A percentile compares a stretch with the other conserved stretches of the same genome.
These are phyloP conservation scores for Kryptolebias ocellatus DNA, from an alignment of 2,797 vertebrate genomes.

Conservation along the genomic window DNA sequence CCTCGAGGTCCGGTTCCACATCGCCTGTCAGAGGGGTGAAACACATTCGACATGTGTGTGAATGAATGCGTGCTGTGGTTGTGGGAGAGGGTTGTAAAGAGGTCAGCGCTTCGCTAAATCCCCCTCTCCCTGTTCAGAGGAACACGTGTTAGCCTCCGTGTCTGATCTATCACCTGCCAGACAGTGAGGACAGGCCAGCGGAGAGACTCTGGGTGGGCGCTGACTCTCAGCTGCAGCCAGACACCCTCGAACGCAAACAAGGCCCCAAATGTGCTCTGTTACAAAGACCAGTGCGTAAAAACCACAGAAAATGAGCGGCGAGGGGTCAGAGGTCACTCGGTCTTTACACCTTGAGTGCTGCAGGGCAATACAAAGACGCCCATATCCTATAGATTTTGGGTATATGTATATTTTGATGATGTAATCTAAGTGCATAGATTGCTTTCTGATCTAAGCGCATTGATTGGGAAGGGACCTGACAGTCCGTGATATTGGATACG, in stretches of 20 bases:
- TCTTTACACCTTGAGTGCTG: slow-evolving; percentile 1
- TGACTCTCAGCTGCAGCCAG: slow-evolving; percentile 52
- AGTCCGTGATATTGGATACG: slow-evolving; percentile 80
- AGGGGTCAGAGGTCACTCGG: slow-evolving; percentile 13
- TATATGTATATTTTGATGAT: slow-evolving; percentile 67
- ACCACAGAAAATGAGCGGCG: not conserved
- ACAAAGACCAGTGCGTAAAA: slow-evolving; percentile 30
- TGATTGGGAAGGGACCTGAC: slow-evolving; percentile 73
- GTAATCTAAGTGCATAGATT: slow-evolving; percentile 70
- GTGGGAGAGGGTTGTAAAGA: slow-evolving; percentile 52
- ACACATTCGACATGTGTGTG: slow-evolving; percentile 54
- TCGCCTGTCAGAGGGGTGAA: slow-evolving; percentile 55
- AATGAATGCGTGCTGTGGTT: slow-evolving; percentile 44
- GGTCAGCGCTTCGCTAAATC: slow-evolving; percentile 68
- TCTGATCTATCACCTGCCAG: slow-evolving; percentile 79
- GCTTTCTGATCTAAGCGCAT: slow-evolving; percentile 73
- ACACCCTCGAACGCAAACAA: slow-evolving; percentile 60
- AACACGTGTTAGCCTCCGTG: slow-evolving; percentile 72
- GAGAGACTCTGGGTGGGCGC: slow-evolving; percentile 65
- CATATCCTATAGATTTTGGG: slow-evolving; percentile 23
- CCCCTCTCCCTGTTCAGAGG: slow-evolving; percentile 64
- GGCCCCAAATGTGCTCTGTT: slow-evolving; percentile 30
- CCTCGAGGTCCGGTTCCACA: slow-evolving; percentile 43
- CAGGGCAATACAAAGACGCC: slow-evolving; percentile 6
- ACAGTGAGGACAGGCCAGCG: slow-evolving; percentile 68